Evolutionary conservation across 2,797 vertebrate genomes (phyloP), one percentile per base, ranked within the genome.

Genomic region (Anableps anableps): DNA sequence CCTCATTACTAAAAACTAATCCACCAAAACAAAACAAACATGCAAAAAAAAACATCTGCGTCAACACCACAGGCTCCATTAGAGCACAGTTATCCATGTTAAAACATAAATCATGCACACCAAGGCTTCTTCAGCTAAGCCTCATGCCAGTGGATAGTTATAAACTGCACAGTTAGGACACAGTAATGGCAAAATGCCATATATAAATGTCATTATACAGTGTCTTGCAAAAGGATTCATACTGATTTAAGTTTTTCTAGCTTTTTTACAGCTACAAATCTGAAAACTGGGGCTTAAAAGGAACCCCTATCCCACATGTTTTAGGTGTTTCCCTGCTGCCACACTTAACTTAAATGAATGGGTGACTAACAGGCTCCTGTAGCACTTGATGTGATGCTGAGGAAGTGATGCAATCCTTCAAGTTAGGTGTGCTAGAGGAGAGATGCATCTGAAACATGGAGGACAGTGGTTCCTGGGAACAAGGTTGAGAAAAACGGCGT

Each of bases 91-190:
- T 29, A 58, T 68, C 77, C 62, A 79, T 29, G 36, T 50, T 74
- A 66, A 83, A 82, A 76, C 80, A 86, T 82, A 77, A 79, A 88
- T 83, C 93, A 94, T 93, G 94, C 93, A 93, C 81, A 87, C 64
- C 66, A 70, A 84, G 31, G 78, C 77, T 76, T 77, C 72, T 29
- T 71, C 64, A 34, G 79, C 83, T 90, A 41, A 81, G n/a, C 84
- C 81, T 82, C 92, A 94, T 94, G 93, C 93, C 87, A 86, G 86
- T 83, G 76, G 64, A 87, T 14, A 80, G 85, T 74, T 79, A 80
- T 74, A 75, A 79, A 84, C 81, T 74, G 77, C 47, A 80, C n/a
- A 79, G 66, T 84, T 73, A 9, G 86, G 86, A 89, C 43, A 85
- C 55, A 75, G 43, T 23, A 74, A 75, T 1, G 31, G 45, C 38